Evolutionary conservation across 2,113 vertebrate genomes (phyloP).

Genomic region (Cyanocitta stelleri): DNA sequence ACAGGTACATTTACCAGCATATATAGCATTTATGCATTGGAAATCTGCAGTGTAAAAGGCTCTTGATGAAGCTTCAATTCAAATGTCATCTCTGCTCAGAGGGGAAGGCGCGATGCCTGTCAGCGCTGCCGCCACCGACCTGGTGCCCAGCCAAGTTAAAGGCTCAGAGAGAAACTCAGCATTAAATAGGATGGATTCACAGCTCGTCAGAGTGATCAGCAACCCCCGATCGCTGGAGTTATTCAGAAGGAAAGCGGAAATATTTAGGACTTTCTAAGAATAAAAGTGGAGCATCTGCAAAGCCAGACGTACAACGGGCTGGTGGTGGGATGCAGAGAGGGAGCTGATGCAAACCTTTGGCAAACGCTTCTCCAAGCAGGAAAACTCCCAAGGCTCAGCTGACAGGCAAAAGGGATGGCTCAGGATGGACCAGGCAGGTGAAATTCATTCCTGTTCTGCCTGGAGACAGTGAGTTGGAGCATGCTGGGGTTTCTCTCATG

Average conservation of each 20-base stretch:
- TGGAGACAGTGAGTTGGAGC: neutral
- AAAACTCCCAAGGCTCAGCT: neutral
- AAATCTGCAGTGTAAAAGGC: neutral
- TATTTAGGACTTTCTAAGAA: conserved; percentile 52
- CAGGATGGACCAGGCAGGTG: neutral
- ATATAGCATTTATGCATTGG: neutral
- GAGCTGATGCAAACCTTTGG: conserved; percentile 12
- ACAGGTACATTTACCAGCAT: conserved; percentile 1
- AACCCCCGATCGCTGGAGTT: neutral
- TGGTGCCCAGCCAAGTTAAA: neutral
- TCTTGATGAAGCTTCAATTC: neutral
- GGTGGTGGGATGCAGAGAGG: neutral
- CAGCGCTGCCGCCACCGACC: neutral
- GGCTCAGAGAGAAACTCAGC: neutral
- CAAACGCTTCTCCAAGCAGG: neutral
- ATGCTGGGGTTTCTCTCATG: neutral
- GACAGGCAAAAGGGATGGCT: neutral
- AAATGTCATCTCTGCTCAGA: conserved; percentile 36
- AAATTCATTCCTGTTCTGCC: neutral
- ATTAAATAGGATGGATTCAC: neutral
- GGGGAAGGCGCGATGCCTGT: neutral
- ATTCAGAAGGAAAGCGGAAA: conserved; percentile 15
- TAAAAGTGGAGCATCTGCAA: conserved; percentile 46
- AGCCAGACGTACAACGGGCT: conserved; percentile 13
- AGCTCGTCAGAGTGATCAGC: neutral